Evolutionary conservation across 1,140 invertebrate species (phyloP).

Genomic region (Lordiphosa collinella): DNA sequence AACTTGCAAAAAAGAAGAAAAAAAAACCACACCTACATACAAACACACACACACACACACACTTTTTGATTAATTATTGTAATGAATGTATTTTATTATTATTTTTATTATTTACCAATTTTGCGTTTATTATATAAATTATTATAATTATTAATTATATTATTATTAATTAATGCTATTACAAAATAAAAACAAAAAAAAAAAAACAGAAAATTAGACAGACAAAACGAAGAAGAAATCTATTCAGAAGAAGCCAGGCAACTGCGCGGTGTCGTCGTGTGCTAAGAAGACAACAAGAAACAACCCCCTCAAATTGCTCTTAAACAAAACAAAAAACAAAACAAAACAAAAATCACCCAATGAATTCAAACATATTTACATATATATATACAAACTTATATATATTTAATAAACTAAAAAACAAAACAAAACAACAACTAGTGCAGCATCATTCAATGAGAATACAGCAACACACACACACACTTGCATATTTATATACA

Average conservation of each 20-base stretch:
- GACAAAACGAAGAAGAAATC: conserved; percentile 23
- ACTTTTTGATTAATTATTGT: conserved; percentile 53
- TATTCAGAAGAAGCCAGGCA: conserved; percentile 34
- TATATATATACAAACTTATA: conserved; percentile 34
- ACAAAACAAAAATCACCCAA: conserved; percentile 28
- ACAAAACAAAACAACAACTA: conserved; percentile 48
- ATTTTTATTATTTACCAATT: conserved; percentile 78
- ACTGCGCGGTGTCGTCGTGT: conserved; percentile 30
- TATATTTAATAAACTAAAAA: conserved; percentile 44
- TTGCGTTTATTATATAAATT: conserved; percentile 78
- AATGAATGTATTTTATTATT: conserved; percentile 73
- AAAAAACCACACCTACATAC: conserved; percentile 54
- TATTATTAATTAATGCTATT: conserved; percentile 70
- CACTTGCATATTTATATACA: conserved; percentile 55
- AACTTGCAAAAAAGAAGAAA: conserved; percentile 27
- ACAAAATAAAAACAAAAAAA: conserved; percentile 58
- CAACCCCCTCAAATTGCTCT: conserved; percentile 43
- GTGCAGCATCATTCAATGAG: conserved; percentile 65
- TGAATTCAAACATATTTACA: conserved; percentile 35
- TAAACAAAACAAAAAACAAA: conserved; percentile 46
- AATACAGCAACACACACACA: conserved; percentile 30
- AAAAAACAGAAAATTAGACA: conserved; percentile 51
- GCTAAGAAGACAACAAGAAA: conserved; percentile 15
- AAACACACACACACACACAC: conserved; percentile 4
- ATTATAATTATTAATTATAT: conserved; percentile 78